These are phyloP conservation scores for Amia ocellicauda DNA, from an alignment of 2,113 vertebrate genomes.

Conservation along the genomic window DNA sequence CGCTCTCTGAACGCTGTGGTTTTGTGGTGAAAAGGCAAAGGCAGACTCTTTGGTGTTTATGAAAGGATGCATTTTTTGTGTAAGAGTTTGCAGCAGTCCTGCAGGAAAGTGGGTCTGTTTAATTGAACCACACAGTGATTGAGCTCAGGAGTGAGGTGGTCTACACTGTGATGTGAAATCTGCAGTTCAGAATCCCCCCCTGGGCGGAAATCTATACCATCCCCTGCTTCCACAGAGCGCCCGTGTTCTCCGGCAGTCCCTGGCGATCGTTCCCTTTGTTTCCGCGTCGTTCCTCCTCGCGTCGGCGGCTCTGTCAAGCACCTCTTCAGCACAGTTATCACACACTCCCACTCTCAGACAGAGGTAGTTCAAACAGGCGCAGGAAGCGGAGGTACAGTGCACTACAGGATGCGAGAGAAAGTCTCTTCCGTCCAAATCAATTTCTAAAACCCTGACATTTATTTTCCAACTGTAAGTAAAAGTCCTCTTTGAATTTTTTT, in stretches of 20 bases:
- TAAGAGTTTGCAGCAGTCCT: background rate
- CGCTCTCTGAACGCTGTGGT: no score
- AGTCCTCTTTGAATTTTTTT: background rate
- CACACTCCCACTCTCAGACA: conserved; percentile 5
- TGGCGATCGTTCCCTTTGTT: no score
- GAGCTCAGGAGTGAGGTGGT: background rate
- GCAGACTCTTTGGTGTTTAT: conserved; percentile 6
- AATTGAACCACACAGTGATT: background rate
- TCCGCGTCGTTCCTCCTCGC: background rate
- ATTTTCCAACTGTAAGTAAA: background rate
- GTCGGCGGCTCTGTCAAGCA: conserved; percentile 5
- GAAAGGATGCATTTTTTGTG: background rate
- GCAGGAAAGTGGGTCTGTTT: background rate
- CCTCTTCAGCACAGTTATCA: conserved; percentile 12
- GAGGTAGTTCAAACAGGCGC: background rate
- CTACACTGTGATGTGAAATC: background rate
- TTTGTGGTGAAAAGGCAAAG: no score
- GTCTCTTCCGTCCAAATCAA: background rate
- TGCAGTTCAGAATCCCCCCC: no score
- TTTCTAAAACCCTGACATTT: background rate
- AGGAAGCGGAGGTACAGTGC: background rate
- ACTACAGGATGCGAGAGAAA: background rate
- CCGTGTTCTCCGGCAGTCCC: background rate
- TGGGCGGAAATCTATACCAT: no score
- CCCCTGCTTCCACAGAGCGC: background rate